A percentile compares a stretch with the other conserved stretches of the same genome.
Evolutionary conservation across 2,113 vertebrate species (phyloP).

Genomic region (Pungitius pungitius): DNA sequence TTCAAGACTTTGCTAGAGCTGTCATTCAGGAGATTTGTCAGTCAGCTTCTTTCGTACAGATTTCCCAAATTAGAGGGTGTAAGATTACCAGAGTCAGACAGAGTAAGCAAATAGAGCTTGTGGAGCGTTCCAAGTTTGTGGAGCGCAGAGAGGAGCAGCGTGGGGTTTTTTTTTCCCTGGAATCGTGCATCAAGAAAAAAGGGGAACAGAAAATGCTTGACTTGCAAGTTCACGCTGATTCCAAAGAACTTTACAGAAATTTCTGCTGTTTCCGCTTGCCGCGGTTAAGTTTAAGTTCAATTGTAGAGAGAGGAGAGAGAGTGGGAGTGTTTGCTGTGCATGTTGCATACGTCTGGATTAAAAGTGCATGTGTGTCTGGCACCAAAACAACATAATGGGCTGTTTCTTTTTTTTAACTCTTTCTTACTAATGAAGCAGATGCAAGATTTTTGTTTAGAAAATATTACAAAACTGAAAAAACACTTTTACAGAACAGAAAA

Average conservation of each 20-base stretch:
- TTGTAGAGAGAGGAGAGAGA: constrained; percentile 19
- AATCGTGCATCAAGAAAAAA: constrained; percentile 17
- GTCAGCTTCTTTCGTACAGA: neutral
- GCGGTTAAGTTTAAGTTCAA: constrained; percentile 35
- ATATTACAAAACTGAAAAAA: neutral
- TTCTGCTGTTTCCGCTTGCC: constrained; percentile 59
- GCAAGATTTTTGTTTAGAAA: neutral
- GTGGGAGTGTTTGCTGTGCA: constrained; percentile 10
- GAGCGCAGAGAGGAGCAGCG: constrained; percentile 13
- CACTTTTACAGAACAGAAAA: neutral
- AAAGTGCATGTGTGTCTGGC: constrained; percentile 54
- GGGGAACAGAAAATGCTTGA: constrained; percentile 30
- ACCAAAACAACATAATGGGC: constrained; percentile 34
- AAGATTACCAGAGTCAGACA: neutral
- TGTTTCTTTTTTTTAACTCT: neutral
- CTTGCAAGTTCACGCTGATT: constrained; percentile 54
- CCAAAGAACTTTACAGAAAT: constrained; percentile 18
- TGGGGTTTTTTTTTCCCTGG: constrained; percentile 54
- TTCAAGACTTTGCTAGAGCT: neutral
- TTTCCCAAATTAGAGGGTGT: neutral
- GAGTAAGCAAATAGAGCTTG: neutral
- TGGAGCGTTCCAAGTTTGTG: constrained; percentile 40
- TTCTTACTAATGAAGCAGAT: too few relatives aligned
- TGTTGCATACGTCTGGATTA: constrained; percentile 11
- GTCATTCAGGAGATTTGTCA: neutral